Percentiles rank a stretch among this genome's conserved stretches.
These are phyloP conservation scores for Rotaria magnacalcarata DNA, from an alignment of 2,888 invertebrate species.

Conservation along the genomic window DNA sequence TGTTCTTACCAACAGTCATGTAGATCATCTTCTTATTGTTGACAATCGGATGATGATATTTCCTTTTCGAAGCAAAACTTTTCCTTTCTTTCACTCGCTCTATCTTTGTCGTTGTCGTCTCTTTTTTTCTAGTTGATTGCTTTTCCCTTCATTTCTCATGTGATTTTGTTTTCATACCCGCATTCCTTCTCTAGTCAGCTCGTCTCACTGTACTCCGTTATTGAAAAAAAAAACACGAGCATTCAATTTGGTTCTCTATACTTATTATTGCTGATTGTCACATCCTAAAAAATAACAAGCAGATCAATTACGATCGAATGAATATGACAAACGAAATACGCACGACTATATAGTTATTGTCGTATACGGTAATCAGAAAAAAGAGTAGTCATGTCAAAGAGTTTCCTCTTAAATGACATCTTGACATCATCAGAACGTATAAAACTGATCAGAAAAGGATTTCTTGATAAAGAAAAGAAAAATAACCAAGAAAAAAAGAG, in stretches of 20 bases:
- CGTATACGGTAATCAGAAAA: background rate
- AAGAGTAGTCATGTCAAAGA: too few species aligned
- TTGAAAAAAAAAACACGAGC: background rate
- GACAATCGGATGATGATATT: conserved; percentile 2
- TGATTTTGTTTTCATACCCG: background rate
- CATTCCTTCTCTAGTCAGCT: background rate
- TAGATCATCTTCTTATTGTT: background rate
- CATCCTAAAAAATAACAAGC: background rate
- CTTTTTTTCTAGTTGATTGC: conserved; percentile 19
- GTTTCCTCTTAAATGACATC: too few species aligned
- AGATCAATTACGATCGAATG: background rate
- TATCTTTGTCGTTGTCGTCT: background rate
- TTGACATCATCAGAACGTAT: too few species aligned
- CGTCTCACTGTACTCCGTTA: background rate
- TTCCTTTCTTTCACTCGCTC: background rate
- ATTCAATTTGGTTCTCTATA: background rate
- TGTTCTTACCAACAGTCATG: background rate
- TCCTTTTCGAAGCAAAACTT: background rate
- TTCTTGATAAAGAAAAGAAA: too few species aligned
- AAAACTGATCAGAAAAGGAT: too few species aligned
- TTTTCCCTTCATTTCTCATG: background rate
- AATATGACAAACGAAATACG: background rate
- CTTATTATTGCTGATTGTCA: background rate
- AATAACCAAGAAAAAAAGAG: background rate
- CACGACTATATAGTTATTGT: background rate